A percentile compares a stretch with the other conserved stretches of the same genome.
Evolutionary conservation across 2,797 vertebrate genomes (phyloP).

Genomic region (Gobionotothen gibberifrons): DNA sequence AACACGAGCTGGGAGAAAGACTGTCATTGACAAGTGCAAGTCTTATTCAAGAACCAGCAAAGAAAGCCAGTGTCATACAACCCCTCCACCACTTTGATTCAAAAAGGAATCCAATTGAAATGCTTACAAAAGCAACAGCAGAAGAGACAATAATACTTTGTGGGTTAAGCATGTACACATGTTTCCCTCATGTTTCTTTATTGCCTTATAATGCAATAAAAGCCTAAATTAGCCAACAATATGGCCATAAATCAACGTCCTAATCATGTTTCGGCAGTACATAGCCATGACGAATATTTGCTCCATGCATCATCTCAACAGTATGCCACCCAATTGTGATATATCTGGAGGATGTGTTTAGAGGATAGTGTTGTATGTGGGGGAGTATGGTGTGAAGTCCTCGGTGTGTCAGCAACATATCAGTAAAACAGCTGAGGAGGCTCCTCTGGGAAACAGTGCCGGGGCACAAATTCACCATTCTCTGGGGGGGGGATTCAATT

Average conservation of each 20-base stretch:
- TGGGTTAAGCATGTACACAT: conserved; percentile 3
- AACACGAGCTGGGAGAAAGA: conserved; percentile 11
- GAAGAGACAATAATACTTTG: conserved; percentile 2
- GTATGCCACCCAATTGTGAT: conserved; percentile 46
- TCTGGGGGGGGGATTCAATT: conserved; percentile 4
- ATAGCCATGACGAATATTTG: conserved; percentile 57
- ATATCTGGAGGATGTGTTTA: conserved; percentile 58
- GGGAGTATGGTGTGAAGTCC: conserved; percentile 62
- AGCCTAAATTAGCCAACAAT: conserved; percentile 9
- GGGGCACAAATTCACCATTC: conserved; percentile 28
- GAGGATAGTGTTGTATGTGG: conserved; percentile 59
- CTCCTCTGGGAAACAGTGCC: conserved; percentile 43
- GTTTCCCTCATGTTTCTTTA: conserved; percentile 41
- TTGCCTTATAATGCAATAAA: conserved; percentile 54
- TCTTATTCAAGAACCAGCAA: no score
- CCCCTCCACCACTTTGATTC: no score
- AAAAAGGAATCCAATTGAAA: no score
- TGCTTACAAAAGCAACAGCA: no score
- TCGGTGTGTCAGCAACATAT: conserved; percentile 66
- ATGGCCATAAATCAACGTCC: conserved; percentile 46
- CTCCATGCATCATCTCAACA: conserved; percentile 44
- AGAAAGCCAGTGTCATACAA: no score
- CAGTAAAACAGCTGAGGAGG: conserved; percentile 57
- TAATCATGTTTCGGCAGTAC: conserved; percentile 24
- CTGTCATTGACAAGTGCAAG: conserved; percentile 13